Base-by-base conservation (phyloP, 2,888 invertebrate species). In the Alloscopus bannaensis region DNA sequence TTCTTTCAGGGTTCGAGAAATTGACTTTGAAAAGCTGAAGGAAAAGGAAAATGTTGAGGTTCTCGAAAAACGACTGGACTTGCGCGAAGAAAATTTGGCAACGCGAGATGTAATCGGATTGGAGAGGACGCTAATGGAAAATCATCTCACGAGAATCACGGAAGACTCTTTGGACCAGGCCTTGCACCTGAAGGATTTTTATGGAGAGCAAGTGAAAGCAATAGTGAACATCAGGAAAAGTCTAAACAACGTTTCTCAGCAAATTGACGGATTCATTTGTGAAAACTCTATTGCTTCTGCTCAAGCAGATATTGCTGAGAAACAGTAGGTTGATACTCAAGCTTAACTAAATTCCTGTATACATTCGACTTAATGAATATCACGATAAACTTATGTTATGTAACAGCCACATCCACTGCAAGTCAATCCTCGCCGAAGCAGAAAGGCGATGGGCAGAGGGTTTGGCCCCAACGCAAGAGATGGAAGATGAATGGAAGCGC, bases 221-320 rank as follows among this genome's bases (percentile, higher is more conserved):
- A 60, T 84, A 3, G 78, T 80, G 11, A 71, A 68, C 18, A 81
- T 83, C 13, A 57, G 84, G 1, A 82, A 82, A 60, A 68, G 62
- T 29, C 76, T 85, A 0, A 75, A 79, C 18, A 78, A 62, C 24
- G 31, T 84, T 3, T 81, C 84, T 0, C 80, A 65, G 16, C 70
- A 77, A 42, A 85, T 85, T 50, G 83, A 85, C 29, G 84, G 84
- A 13, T 80, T 84, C 77, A 84, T 84, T 65, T 83, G 84, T 29
- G 85, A 85, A 65, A 77, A 79, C 31, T 78, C 84, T 0, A 78
- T 85, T 64, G 84, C 84, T 3, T 50, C 79, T 2, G 78, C 82
- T 11, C 81, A 84, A 50, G 80, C 85, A 0, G 80, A 81, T n/a
- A 60, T 78, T 22, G 83, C 83, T 6, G 84, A 84, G 55, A 78